phyloP scores from a whole-genome alignment of 1,140 invertebrate species.

The Berghia stephanieae region DNA sequence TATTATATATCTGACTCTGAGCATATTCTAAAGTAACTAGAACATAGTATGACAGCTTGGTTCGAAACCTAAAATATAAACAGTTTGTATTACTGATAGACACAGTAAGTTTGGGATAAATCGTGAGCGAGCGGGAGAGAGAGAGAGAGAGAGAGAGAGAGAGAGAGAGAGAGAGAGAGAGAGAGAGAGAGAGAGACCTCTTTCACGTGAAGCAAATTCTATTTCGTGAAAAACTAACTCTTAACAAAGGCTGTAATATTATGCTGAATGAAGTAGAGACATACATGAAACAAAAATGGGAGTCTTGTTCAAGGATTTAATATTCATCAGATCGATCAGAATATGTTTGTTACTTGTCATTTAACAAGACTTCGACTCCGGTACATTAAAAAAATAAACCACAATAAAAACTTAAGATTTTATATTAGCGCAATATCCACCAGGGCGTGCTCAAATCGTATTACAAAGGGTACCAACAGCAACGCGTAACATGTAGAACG shows the following conservation, averaged over 20 bases:
- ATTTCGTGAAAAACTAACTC: background rate
- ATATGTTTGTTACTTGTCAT: background rate
- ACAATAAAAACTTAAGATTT: no score
- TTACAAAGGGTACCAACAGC: no score
- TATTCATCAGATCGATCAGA: background rate
- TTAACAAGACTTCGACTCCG: no score
- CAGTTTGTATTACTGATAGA: background rate
- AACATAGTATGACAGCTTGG: background rate
- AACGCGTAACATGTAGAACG: no score
- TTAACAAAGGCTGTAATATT: background rate
- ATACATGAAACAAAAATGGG: background rate
- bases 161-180: constrained; percentile 17
- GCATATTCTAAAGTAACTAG: background rate
- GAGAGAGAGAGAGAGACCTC: background rate
- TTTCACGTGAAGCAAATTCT: background rate
- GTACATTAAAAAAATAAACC: no score
- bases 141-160: constrained; percentile 23
- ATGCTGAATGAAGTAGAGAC: background rate
- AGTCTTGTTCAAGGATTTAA: background rate
- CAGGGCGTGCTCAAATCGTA: no score
- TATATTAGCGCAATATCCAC: no score
- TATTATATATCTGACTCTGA: background rate
- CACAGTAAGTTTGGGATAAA: background rate
- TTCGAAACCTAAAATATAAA: background rate
- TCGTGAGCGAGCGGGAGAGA: constrained; percentile 10